Conservation (phyloP, 2,113 vertebrate genomes). For the Dipodomys stephensi region DNA sequence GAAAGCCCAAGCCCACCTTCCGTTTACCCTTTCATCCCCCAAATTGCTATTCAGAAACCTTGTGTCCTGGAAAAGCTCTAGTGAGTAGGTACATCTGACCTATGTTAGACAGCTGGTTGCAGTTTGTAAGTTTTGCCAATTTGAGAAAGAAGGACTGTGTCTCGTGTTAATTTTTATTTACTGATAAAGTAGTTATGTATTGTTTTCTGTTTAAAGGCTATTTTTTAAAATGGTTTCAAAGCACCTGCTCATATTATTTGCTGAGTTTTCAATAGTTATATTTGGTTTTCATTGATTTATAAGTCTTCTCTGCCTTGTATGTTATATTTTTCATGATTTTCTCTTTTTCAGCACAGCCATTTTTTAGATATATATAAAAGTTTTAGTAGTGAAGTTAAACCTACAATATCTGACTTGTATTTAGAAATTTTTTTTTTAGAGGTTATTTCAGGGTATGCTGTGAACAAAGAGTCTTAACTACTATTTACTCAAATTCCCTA, state of each 20-base stretch:
- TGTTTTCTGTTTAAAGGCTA: slow-evolving; percentile 24
- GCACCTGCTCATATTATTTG: slow-evolving; percentile 34
- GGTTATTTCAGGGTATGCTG: neutral
- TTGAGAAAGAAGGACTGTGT: slow-evolving; percentile 44
- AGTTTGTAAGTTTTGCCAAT: slow-evolving; percentile 5
- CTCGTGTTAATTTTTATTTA: slow-evolving; percentile 54
- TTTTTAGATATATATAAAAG: slow-evolving; percentile 2
- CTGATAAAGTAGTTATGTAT: slow-evolving; percentile 1
- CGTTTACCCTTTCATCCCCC: neutral
- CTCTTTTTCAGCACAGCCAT: neutral
- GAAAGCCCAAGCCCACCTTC: slow-evolving; percentile 10
- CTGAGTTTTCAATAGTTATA: slow-evolving; percentile 25
- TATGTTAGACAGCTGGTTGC: neutral
- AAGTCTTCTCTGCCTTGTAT: neutral
- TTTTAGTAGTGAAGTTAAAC: slow-evolving; percentile 50
- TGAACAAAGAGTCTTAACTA: slow-evolving; percentile 26
- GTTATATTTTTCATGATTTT: slow-evolving; percentile 42
- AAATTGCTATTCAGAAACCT: neutral
- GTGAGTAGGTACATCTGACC: neutral
- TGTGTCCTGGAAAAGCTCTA: neutral
- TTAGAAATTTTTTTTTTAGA: slow-evolving; percentile 25
- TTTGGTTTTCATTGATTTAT: slow-evolving; percentile 37
- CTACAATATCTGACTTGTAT: neutral
- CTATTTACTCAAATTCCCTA: slow-evolving; percentile 32
- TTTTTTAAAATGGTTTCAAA: slow-evolving; percentile 13